These are phyloP conservation scores for Limonius californicus DNA, from an alignment of 1,140 invertebrate species.

Conservation along the genomic window DNA sequence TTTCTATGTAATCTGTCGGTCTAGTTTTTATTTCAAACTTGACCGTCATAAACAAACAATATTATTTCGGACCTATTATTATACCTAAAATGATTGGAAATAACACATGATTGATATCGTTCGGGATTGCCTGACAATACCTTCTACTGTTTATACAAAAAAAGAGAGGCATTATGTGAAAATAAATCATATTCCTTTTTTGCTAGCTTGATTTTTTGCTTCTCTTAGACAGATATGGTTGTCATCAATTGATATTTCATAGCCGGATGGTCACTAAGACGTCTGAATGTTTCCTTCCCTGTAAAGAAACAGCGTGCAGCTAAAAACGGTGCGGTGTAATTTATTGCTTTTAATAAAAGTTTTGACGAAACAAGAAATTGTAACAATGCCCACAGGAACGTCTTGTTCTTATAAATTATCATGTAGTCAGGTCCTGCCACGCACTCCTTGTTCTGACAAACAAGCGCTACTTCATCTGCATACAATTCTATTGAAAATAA, in stretches of 20 bases:
- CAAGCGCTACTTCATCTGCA: slow-evolving; percentile 1
- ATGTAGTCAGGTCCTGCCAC: slow-evolving; percentile 1
- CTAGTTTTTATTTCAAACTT: neutral
- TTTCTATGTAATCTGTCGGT: neutral
- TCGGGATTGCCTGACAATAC: no score
- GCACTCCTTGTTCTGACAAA: neutral
- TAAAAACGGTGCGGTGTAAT: neutral
- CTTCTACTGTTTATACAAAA: no score
- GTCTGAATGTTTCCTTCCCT: no score
- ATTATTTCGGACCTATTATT: neutral
- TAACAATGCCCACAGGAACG: neutral
- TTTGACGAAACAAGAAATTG: neutral
- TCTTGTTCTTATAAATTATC: slow-evolving; percentile 1
- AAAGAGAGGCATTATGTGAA: no score
- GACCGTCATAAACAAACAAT: neutral
- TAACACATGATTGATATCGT: neutral
- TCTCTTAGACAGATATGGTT: neutral
- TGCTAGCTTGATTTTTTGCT: no score
- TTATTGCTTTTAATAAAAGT: slow-evolving; percentile 1
- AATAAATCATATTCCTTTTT: no score
- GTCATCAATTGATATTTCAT: neutral
- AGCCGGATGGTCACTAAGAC: no score
- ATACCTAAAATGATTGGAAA: neutral
- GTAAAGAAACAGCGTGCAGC: no score
- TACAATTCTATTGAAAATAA: neutral